These are phyloP conservation scores for Podiceps cristatus DNA, from an alignment of 2,113 vertebrate species.

Conservation along the genomic window DNA sequence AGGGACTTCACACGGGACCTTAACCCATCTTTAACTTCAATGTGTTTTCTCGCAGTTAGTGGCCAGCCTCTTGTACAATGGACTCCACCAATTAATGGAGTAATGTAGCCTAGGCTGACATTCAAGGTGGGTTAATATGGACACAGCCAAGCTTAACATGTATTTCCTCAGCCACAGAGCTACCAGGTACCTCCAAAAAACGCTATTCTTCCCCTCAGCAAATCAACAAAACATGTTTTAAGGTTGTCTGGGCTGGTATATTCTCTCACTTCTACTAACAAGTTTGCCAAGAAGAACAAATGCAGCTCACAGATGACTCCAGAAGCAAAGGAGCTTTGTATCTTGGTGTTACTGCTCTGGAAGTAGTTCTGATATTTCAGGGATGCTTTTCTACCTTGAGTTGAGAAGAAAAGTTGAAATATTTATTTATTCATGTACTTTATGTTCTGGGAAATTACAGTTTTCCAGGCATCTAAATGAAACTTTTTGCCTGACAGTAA, in stretches of 20 bases:
- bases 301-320: neutral
- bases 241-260: neutral
- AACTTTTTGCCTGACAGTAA: neutral
- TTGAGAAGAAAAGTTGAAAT: neutral
- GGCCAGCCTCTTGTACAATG: conserved; percentile 11
- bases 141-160: neutral
- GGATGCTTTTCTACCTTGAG: neutral
- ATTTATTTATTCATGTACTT: neutral
- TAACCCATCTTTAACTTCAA: conserved; percentile 23
- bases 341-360: neutral
- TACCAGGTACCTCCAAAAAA: neutral
- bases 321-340: neutral
- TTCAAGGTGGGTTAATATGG: neutral
- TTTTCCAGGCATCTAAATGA: neutral
- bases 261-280: neutral
- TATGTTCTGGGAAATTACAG: neutral
- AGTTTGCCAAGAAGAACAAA: neutral
- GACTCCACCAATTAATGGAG: neutral
- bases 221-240: neutral
- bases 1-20: conserved; percentile 51
- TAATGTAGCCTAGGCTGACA: neutral
- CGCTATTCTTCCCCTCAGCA: neutral
- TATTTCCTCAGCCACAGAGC: neutral
- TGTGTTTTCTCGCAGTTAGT: conserved; percentile 10
- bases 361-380: neutral